phyloP scores from a whole-genome alignment of 1,140 invertebrate species.

The Penaeus chinensis region DNA sequence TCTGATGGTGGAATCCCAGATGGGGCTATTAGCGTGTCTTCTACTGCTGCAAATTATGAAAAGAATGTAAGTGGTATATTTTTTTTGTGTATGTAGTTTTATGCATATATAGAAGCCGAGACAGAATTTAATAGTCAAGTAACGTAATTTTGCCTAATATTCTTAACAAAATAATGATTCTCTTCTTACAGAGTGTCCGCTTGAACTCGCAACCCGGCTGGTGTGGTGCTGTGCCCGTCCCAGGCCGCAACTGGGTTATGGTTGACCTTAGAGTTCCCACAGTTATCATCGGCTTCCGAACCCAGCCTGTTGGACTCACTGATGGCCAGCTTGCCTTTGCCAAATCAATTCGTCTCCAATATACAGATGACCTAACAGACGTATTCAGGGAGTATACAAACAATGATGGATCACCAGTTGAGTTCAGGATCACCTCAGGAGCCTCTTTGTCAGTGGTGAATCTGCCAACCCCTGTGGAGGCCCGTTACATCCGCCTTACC shows the following conservation, averaged over 20 bases:
- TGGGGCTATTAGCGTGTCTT: conserved; percentile 87
- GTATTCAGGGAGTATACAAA: conserved; percentile 91
- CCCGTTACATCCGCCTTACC: conserved; percentile 87
- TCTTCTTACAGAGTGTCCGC: conserved; percentile 70
- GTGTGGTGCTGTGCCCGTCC: conserved; percentile 87
- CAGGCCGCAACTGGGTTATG: conserved; percentile 87
- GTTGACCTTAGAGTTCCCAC: conserved; percentile 91
- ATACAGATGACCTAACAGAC: conserved; percentile 89
- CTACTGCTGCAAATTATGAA: conserved; percentile 82
- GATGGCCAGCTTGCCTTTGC: conserved; percentile 87
- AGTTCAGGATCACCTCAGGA: conserved; percentile 88
- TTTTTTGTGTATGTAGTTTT: neutral
- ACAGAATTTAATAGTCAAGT: neutral
- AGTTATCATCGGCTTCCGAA: conserved; percentile 88
- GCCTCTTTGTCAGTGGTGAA: conserved; percentile 86
- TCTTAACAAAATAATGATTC: neutral
- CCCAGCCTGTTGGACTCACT: conserved; percentile 83
- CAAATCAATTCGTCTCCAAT: conserved; percentile 86
- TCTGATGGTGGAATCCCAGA: conserved; percentile 90
- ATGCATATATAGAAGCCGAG: neutral
- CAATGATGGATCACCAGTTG: conserved; percentile 90
- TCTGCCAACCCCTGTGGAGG: conserved; percentile 90
- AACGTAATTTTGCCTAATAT: neutral
- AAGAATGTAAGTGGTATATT: conserved; percentile 76
- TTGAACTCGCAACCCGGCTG: conserved; percentile 86